These are phyloP conservation scores for Zygaena filipendulae DNA, from an alignment of 2,888 invertebrate species.

Conservation along the genomic window DNA sequence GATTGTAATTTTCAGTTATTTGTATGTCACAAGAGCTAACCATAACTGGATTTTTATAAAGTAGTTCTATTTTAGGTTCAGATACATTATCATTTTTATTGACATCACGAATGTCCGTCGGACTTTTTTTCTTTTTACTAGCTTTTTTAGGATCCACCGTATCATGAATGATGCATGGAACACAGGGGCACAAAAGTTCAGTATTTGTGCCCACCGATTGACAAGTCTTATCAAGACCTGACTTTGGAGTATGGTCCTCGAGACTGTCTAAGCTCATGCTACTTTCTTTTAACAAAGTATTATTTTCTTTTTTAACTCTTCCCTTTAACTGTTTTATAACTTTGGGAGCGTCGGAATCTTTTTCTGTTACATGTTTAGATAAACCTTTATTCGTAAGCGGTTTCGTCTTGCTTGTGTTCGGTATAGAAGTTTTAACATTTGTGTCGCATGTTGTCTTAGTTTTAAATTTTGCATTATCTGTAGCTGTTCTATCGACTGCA, in stretches of 20 bases:
- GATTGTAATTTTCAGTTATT: slow-evolving; percentile 20
- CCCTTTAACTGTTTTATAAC: slow-evolving; percentile 9
- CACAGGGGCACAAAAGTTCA: slow-evolving; percentile 41
- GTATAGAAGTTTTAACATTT: no score
- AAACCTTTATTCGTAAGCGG: no score
- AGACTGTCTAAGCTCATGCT: slow-evolving; percentile 55
- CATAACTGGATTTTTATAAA: slow-evolving; percentile 47
- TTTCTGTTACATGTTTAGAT: slow-evolving; percentile 8
- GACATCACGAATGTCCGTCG: slow-evolving; percentile 12
- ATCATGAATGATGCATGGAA: slow-evolving; percentile 51
- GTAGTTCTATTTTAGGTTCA: slow-evolving; percentile 36
- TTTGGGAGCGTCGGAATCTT: slow-evolving; percentile 1
- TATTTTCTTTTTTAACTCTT: slow-evolving; percentile 17
- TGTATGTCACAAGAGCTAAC: slow-evolving; percentile 31
- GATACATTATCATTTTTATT: slow-evolving; percentile 13
- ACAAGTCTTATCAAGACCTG: slow-evolving; percentile 23
- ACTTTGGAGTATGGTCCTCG: slow-evolving; percentile 26
- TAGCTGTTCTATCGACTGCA: no score
- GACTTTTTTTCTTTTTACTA: slow-evolving; percentile 20
- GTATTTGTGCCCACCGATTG: slow-evolving; percentile 48
- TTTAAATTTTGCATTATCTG: no score
- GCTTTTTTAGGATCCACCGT: slow-evolving; percentile 26
- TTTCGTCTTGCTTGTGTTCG: no score
- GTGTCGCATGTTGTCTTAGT: no score
- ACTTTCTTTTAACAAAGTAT: slow-evolving; percentile 28